Conservation (phyloP, 2,113 vertebrate genomes). For the Apteryx mantelli region DNA sequence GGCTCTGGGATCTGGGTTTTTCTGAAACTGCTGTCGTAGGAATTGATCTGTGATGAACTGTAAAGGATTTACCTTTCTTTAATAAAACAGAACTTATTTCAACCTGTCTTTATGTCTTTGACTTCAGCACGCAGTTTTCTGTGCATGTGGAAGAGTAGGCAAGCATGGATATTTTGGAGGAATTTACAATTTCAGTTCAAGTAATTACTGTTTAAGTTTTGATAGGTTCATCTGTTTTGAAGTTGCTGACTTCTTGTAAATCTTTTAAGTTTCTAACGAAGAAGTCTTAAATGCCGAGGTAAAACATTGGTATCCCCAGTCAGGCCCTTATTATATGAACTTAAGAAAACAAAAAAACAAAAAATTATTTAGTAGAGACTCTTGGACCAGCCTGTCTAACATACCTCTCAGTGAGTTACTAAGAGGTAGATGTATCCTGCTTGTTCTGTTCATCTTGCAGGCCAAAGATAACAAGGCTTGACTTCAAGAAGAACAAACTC, state of each 20-base stretch:
- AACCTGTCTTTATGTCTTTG: neutral
- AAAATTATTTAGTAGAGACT: neutral
- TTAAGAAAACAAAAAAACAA: neutral
- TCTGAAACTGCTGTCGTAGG: neutral
- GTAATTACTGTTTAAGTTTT: neutral
- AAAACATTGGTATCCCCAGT: neutral
- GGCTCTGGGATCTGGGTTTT: neutral
- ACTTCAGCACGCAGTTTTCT: neutral
- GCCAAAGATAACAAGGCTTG: conserved; percentile 98
- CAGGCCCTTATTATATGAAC: neutral
- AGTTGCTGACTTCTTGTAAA: neutral
- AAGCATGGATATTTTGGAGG: neutral
- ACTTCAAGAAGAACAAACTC: conserved; percentile 97
- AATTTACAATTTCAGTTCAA: neutral
- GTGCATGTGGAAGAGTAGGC: neutral
- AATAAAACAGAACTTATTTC: neutral
- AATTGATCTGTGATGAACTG: neutral
- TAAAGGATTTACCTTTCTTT: neutral
- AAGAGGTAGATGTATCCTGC: neutral
- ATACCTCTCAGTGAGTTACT: neutral
- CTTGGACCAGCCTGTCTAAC: neutral
- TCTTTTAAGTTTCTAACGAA: neutral
- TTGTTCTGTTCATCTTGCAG: conserved; percentile 70
- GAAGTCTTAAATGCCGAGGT: neutral
- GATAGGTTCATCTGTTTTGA: neutral